Evolutionary conservation across 2,113 vertebrate genomes (phyloP).

Genomic region (Oostethus manadensis): DNA sequence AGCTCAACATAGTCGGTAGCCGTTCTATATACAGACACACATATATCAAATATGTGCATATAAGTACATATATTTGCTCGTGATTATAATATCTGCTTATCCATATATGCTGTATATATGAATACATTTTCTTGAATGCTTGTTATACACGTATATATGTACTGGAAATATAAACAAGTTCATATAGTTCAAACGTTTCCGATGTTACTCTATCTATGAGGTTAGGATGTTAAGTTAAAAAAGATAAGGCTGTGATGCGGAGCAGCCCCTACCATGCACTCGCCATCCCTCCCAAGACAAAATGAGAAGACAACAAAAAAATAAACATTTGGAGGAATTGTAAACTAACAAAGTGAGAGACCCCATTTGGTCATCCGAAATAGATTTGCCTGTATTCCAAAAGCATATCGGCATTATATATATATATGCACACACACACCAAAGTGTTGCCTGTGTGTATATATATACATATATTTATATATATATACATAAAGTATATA

Average conservation of each 20-base stretch:
- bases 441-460: constrained; percentile 65
- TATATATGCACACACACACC: constrained; percentile 70
- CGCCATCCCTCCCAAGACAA: constrained; percentile 67
- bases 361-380: constrained; percentile 75
- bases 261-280: constrained; percentile 78
- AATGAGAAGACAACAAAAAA: constrained; percentile 67
- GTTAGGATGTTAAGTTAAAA: constrained; percentile 74
- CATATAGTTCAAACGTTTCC: constrained; percentile 74
- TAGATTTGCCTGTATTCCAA: constrained; percentile 87
- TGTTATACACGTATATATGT: constrained; percentile 89
- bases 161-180: constrained; percentile 87
- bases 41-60: constrained; percentile 78
- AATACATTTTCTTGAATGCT: constrained; percentile 86
- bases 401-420: constrained; percentile 83
- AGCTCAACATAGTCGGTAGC: constrained; percentile 95
- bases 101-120: constrained; percentile 77
- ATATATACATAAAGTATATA: constrained; percentile 75
- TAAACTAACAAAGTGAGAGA: constrained; percentile 77
- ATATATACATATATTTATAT: constrained; percentile 55
- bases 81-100: constrained; percentile 77
- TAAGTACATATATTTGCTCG: constrained; percentile 77
- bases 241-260: constrained; percentile 82
- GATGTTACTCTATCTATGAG: constrained; percentile 75
- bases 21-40: constrained; percentile 78
- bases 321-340: constrained; percentile 72